A percentile compares a stretch with the other conserved stretches of the same genome.
Evolutionary conservation across 2,113 vertebrate genomes (phyloP).

Genomic region (Hyperopisus bebe): DNA sequence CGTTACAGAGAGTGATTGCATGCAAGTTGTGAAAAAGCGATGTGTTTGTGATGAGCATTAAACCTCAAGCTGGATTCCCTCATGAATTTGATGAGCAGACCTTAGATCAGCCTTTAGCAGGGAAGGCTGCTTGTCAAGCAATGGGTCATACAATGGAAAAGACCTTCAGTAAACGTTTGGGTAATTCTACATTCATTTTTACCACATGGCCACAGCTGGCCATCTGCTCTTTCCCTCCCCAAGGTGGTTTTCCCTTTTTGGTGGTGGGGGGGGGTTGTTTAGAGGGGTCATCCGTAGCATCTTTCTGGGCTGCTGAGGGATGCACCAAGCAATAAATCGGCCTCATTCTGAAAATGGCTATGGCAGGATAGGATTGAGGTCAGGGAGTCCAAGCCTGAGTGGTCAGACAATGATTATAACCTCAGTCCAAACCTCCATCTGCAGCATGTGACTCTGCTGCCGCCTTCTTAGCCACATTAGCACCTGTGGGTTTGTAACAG

Average conservation of each 20-base stretch:
- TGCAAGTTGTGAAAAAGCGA: background rate
- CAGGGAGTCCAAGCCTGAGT: background rate
- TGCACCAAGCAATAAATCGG: background rate
- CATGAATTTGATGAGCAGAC: background rate
- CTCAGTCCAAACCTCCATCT: background rate
- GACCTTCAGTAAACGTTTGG: background rate
- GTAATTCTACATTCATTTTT: background rate
- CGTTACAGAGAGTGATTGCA: no score
- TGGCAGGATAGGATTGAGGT: background rate
- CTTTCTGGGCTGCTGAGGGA: background rate
- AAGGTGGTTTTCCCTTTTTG: background rate
- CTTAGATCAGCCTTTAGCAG: background rate
- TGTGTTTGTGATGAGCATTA: background rate
- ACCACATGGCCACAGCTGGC: background rate
- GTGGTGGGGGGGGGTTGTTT: background rate
- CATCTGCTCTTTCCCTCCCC: background rate
- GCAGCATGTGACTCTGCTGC: background rate
- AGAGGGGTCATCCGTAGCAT: background rate
- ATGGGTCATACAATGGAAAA: background rate
- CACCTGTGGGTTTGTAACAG: background rate
- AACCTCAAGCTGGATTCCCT: background rate
- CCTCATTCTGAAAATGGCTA: background rate
- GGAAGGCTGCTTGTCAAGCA: background rate
- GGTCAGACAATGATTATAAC: background rate
- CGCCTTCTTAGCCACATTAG: background rate